A percentile compares a stretch with the other conserved stretches of the same genome.
These are phyloP conservation scores for Machimus atricapillus DNA, from an alignment of 2,888 invertebrate species.

Conservation along the genomic window DNA sequence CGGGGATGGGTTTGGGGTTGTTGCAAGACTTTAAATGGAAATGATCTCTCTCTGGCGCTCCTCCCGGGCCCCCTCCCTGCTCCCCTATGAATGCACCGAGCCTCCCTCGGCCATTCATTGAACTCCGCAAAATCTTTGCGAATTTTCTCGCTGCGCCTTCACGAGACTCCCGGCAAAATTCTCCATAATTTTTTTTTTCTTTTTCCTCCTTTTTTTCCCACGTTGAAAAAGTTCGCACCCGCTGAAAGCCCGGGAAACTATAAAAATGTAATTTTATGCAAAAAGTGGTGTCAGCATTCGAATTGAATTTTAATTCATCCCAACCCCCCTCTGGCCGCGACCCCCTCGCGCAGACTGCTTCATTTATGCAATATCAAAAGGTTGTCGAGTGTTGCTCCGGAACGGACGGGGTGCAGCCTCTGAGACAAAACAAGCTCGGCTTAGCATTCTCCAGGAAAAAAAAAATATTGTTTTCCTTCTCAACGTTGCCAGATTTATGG, in stretches of 20 bases:
- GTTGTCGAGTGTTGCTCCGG: background rate
- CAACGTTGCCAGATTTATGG: background rate
- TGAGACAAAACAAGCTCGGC: background rate
- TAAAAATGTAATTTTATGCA: conserved; percentile 34
- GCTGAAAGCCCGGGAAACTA: conserved; percentile 9
- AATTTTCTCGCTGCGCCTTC: background rate
- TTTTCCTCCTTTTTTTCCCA: background rate
- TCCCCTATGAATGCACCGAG: background rate
- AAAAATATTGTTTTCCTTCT: background rate
- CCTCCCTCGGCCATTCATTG: conserved; percentile 12
- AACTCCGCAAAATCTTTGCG: conserved; percentile 26
- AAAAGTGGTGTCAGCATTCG: conserved; percentile 23
- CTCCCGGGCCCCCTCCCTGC: background rate
- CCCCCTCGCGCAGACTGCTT: background rate
- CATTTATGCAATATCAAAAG: background rate
- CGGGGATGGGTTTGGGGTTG: conserved; percentile 1
- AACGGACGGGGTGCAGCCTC: background rate
- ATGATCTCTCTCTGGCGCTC: background rate
- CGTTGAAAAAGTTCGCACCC: conserved; percentile 8
- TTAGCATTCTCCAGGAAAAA: background rate
- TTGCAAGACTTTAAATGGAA: conserved; percentile 21
- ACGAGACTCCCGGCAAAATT: background rate
- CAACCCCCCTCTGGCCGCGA: background rate
- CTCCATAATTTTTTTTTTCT: background rate
- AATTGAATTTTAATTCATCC: conserved; percentile 30